These are phyloP conservation scores for Phoeniculus purpureus DNA, from an alignment of 2,797 vertebrate species.

Conservation along the genomic window DNA sequence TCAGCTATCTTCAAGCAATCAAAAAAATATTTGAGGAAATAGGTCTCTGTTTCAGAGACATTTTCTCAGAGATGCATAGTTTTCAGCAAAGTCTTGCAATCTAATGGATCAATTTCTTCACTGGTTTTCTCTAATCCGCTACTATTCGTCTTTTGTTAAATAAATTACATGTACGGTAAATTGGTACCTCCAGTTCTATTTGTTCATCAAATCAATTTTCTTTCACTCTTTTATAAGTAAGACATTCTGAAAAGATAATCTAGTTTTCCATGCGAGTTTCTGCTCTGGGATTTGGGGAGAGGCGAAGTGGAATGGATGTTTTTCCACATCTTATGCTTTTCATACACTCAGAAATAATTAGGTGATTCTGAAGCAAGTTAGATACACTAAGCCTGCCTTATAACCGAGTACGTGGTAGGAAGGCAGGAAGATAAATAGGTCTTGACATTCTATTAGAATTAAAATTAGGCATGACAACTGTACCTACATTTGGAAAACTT, in stretches of 20 bases:
- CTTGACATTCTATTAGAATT: neutral
- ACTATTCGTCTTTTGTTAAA: neutral
- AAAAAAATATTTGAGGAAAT: neutral
- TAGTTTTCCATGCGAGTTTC: neutral
- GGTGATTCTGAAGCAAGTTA: neutral
- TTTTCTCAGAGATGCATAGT: neutral
- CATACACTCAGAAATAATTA: neutral
- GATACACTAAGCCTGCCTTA: neutral
- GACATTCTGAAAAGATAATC: neutral
- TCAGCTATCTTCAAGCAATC: neutral
- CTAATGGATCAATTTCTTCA: neutral
- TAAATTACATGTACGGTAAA: neutral
- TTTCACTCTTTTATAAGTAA: neutral
- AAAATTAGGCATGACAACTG: neutral
- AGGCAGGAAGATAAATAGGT: neutral
- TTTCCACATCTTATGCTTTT: neutral
- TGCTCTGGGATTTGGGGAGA: neutral
- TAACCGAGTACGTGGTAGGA: neutral
- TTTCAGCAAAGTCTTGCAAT: neutral
- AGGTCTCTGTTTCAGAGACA: neutral
- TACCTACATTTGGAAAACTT: neutral
- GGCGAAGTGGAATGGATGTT: neutral
- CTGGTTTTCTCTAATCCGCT: neutral
- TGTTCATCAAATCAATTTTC: neutral
- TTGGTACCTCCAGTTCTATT: neutral